Percentiles rank a stretch among this genome's conserved stretches.
Conservation (phyloP, 2,797 vertebrate genomes). For the Enteromius treurensis region DNA sequence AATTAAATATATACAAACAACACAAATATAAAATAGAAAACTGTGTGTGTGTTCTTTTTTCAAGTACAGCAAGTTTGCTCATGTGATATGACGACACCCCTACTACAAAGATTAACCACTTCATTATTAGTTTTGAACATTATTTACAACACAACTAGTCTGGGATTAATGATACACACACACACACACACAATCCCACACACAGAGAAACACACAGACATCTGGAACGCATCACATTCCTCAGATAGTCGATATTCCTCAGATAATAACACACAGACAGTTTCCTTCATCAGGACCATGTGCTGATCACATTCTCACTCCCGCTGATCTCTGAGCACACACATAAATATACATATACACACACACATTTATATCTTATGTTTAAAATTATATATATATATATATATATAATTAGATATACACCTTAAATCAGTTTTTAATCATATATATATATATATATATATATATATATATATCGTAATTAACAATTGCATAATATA, state of each 20-base stretch:
- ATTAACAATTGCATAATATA: no score
- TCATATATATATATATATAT: no score
- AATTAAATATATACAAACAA: no score
- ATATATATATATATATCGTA: no score
- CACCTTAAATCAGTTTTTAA: neutral
- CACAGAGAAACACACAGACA: constrained; percentile 29
- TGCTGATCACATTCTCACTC: constrained; percentile 9
- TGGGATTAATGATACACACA: neutral
- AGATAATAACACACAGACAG: constrained; percentile 33
- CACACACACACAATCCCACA: neutral
- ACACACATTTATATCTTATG: no score
- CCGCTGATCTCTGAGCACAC: neutral
- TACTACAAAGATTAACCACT: neutral
- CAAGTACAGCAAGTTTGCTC: neutral
- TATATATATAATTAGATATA: neutral
- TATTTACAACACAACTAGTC: constrained; percentile 11
- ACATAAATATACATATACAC: neutral
- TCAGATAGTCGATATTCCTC: constrained; percentile 42
- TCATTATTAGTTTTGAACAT: neutral
- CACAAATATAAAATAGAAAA: no score
- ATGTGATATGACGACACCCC: neutral
- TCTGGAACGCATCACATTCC: constrained; percentile 46
- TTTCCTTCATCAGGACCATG: constrained; percentile 12
- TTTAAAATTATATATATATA: no score
- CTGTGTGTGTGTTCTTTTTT: neutral